Evolutionary conservation across 2,888 invertebrate genomes (phyloP), one percentile per base, ranked within the genome.

Genomic region (Sesamia inferens): DNA sequence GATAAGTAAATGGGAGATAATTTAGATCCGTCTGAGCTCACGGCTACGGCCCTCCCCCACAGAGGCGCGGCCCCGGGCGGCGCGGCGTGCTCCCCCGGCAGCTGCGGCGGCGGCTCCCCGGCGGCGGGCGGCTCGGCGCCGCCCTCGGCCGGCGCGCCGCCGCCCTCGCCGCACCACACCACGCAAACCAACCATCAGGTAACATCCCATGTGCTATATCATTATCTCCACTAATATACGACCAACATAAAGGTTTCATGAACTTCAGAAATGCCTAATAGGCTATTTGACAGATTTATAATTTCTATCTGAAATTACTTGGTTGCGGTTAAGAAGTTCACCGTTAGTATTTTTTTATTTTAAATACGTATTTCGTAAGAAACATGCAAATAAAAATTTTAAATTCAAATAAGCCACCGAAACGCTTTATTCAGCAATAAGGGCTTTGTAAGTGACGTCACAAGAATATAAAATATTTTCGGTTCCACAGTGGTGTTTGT

Each of bases 71-170:
- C 8, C 5, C 1, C 13, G 16, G 57, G 42, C 90, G 87, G 89
- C 83, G 88, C 90, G 79, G 92, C 87, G 76, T 92, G 94, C 85
- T 96, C 96, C 82, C 96, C 96, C 73, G 96, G 93, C 90, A 94
- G 94, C 91, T 95, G 95, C 92, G 95, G 94, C 87, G 94, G 90
- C 81, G 96, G 93, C 58, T 96, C 96, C 73, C 96, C 96, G 58
- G 93, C 95, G 77, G 89, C 94, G 64, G 92, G 92, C 68, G 94
- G 91, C 81, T 93, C 95, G 48, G 94, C 94, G 85, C 94, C 94
- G 69, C 91, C 94, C 78, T 95, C 94, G 48, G 95, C 94, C 87
- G 96, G 94, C 86, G 92, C 95, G 81, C 93, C 92, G 81, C 93
- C 94, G 65, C 89, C 93, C 86, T 92, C 95, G 80, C 93, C 94